Evolutionary conservation across 1,140 invertebrate species (phyloP).

Genomic region (Proctacanthus coquilletti): DNA sequence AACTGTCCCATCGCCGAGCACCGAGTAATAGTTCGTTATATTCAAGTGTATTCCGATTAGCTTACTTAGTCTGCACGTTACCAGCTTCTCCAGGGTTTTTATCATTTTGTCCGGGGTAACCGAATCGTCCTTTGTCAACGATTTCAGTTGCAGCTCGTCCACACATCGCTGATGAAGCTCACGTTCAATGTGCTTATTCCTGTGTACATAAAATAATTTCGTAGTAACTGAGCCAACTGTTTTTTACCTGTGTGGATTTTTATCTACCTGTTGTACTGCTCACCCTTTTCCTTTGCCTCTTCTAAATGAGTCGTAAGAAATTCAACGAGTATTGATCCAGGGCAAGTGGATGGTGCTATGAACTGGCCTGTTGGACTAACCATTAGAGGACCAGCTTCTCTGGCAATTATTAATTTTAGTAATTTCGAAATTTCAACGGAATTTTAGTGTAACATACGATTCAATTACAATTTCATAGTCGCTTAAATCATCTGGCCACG

Average conservation of each 20-base stretch:
- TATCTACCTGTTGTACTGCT: conserved; percentile 58
- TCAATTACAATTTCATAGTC: conserved; percentile 80
- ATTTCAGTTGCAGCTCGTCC: conserved; percentile 45
- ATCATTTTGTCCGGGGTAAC: conserved; percentile 82
- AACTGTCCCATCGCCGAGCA: conserved; percentile 75
- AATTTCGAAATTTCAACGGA: conserved; percentile 4
- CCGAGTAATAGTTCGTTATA: conserved; percentile 81
- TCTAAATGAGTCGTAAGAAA: conserved; percentile 67
- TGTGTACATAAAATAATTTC: conserved; percentile 30
- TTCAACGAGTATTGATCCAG: conserved; percentile 63
- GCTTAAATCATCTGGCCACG: conserved; percentile 52
- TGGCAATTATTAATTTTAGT: conserved; percentile 27
- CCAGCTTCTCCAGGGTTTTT: conserved; percentile 55
- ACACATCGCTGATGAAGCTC: conserved; percentile 50
- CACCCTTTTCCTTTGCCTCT: conserved; percentile 49
- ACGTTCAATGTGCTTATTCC: conserved; percentile 61
- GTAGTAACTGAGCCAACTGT: conserved; percentile 3
- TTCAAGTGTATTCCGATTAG: conserved; percentile 42
- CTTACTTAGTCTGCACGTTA: conserved; percentile 31
- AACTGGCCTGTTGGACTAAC: conserved; percentile 86
- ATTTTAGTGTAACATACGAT: conserved; percentile 48
- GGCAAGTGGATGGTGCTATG: conserved; percentile 78
- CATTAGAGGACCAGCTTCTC: conserved; percentile 80
- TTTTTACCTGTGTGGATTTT: conserved; percentile 3
- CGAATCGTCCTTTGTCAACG: conserved; percentile 74